A percentile compares a stretch with the other conserved stretches of the same genome.
These are phyloP conservation scores for Brachionus manjavacas DNA, from an alignment of 1,140 invertebrate species.

Conservation along the genomic window DNA sequence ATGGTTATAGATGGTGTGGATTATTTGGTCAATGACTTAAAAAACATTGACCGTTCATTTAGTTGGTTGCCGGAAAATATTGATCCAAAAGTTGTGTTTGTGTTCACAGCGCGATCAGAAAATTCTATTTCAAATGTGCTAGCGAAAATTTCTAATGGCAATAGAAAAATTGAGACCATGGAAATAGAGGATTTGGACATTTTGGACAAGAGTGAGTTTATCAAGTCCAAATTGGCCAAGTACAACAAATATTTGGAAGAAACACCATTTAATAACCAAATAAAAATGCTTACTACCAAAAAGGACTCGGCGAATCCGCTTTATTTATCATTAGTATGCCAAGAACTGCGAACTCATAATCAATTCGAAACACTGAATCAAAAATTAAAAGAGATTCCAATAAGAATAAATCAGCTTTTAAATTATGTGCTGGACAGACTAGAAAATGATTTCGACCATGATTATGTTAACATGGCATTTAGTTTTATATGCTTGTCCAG, in stretches of 20 bases:
- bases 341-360: constrained; percentile 57
- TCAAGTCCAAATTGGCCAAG: constrained; percentile 49
- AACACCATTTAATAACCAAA: constrained; percentile 58
- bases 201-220: constrained; percentile 52
- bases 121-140: background rate
- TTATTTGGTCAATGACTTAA: constrained; percentile 49
- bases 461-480: constrained; percentile 48
- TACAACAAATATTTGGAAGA: constrained; percentile 56
- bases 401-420: constrained; percentile 51
- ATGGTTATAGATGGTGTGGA: constrained; percentile 56
- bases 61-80: constrained; percentile 51
- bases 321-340: constrained; percentile 57
- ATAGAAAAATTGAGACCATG: constrained; percentile 44
- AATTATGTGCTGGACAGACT: constrained; percentile 51
- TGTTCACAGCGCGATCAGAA: background rate
- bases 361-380: constrained; percentile 56
- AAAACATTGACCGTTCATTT: constrained; percentile 48
- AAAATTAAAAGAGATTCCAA: constrained; percentile 53
- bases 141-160: background rate
- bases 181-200: constrained; percentile 50
- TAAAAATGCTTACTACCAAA: constrained; percentile 55
- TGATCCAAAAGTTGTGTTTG: constrained; percentile 40
- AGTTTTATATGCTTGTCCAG: constrained; percentile 50
- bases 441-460: constrained; percentile 50
- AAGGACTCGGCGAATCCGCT: constrained; percentile 55